These are phyloP conservation scores for Stegastes partitus DNA, from an alignment of 2,113 vertebrate genomes.

Conservation along the genomic window DNA sequence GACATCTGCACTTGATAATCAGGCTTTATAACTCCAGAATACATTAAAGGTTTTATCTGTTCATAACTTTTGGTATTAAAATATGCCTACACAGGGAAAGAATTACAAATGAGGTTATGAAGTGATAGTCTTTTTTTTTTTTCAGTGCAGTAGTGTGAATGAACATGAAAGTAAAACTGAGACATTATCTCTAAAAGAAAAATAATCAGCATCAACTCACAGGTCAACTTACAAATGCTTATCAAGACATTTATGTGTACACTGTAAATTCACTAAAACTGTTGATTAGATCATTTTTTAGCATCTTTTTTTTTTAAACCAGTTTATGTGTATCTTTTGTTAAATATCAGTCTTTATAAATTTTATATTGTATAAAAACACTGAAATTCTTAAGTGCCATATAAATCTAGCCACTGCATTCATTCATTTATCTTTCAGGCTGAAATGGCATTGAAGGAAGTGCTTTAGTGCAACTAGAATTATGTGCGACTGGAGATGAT, in stretches of 20 bases:
- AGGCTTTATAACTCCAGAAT: background rate
- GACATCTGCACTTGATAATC: background rate
- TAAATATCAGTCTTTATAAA: too few species aligned
- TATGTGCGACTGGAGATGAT: too few species aligned
- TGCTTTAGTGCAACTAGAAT: too few species aligned
- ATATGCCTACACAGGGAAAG: conserved; percentile 10
- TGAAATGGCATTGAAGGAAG: conserved; percentile 10
- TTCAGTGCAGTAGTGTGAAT: background rate
- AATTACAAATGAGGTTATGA: background rate
- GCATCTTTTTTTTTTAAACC: too few species aligned
- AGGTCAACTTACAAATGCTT: background rate
- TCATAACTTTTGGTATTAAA: background rate
- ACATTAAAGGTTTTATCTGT: background rate
- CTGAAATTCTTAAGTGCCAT: too few species aligned
- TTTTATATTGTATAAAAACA: background rate
- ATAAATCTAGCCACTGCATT: too few species aligned
- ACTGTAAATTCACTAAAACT: too few species aligned
- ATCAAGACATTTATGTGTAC: too few species aligned
- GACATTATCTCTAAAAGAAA: background rate
- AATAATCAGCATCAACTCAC: background rate
- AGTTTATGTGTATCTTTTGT: too few species aligned
- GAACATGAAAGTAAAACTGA: background rate
- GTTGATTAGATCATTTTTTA: too few species aligned
- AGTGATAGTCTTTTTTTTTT: background rate
- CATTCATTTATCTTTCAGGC: background rate